Conservation (phyloP, 2,113 vertebrate species). For the Lophius piscatorius region DNA sequence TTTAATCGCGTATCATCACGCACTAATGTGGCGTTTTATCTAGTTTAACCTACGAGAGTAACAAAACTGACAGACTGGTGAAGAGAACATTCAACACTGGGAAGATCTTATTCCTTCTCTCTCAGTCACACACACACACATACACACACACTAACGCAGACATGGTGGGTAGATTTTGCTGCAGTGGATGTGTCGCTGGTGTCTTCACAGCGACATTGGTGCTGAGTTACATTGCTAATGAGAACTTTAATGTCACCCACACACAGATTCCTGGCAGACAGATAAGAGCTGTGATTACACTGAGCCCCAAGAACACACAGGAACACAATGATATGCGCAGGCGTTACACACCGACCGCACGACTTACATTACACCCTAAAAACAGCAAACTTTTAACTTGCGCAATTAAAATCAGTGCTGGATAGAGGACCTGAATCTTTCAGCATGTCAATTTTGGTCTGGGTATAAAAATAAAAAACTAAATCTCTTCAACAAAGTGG, state of each 20-base stretch:
- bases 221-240: slow-evolving; percentile 77
- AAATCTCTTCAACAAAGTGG: slow-evolving; percentile 23
- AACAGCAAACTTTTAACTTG: too few relatives aligned
- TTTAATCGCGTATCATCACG: slow-evolving; percentile 30
- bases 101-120: too few relatives aligned
- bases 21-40: slow-evolving; percentile 17
- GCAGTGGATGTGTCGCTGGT: slow-evolving; percentile 63
- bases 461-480: neutral
- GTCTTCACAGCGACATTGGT: slow-evolving; percentile 73
- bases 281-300: slow-evolving; percentile 74
- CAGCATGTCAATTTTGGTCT: slow-evolving; percentile 7
- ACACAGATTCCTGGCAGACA: slow-evolving; percentile 68
- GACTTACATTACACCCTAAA: too few relatives aligned
- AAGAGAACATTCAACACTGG: slow-evolving; percentile 11
- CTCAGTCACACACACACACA: too few relatives aligned
- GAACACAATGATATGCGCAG: slow-evolving; percentile 36
- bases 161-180: slow-evolving; percentile 48
- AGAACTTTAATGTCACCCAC: slow-evolving; percentile 79
- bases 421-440: too few relatives aligned
- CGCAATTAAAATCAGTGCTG: too few relatives aligned
- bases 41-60: slow-evolving; percentile 30
- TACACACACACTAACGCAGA: slow-evolving; percentile 12
- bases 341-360: slow-evolving; percentile 6
- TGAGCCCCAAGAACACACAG: slow-evolving; percentile 50
- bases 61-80: slow-evolving; percentile 19